phyloP scores from a whole-genome alignment of 2,113 vertebrate species.

The Emydura subglobosa region DNA sequence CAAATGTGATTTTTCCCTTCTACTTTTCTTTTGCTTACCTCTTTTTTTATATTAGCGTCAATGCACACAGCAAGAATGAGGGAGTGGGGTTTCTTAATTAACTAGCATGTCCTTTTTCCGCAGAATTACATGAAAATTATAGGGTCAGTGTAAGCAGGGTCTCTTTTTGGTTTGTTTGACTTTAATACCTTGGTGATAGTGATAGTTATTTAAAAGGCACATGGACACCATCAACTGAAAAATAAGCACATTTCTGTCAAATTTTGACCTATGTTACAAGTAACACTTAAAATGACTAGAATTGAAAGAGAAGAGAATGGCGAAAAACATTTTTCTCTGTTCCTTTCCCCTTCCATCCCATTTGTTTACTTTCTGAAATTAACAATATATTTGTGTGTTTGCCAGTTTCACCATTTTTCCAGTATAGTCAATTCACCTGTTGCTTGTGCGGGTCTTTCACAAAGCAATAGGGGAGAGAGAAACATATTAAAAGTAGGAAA shows the following conservation, averaged over 20 bases:
- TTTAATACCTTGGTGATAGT: background rate
- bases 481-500: background rate
- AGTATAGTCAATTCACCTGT: background rate
- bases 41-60: background rate
- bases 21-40: background rate
- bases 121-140: background rate
- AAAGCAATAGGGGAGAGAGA: rapidly evolving
- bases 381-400: rapidly evolving
- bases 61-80: background rate
- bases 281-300: background rate
- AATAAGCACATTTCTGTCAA: background rate
- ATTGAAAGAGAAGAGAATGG: background rate
- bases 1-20: rapidly evolving
- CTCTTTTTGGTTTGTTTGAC: rapidly evolving
- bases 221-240: background rate
- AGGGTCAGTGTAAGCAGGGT: background rate
- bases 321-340: rapidly evolving
- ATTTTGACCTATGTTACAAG: background rate
- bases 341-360: background rate
- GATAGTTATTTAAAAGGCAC: background rate
- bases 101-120: background rate
- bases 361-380: background rate
- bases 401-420: rapidly evolving
- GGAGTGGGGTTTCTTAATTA: background rate
- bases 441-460: background rate